phyloP scores from a whole-genome alignment of 2,113 vertebrate species.

The Phasianus colchicus region DNA sequence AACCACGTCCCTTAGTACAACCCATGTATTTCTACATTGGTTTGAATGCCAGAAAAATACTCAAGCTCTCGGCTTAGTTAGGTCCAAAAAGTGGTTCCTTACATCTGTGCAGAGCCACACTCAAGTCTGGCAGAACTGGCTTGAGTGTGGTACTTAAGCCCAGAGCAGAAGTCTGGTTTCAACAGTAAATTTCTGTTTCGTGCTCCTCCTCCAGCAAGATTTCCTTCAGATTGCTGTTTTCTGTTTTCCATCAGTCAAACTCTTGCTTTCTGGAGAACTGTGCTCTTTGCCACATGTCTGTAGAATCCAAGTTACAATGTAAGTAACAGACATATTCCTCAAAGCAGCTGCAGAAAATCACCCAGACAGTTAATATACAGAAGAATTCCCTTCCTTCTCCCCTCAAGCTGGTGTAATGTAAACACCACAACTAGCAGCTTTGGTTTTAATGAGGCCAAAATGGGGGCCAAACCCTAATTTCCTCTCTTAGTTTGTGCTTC shows the following conservation, averaged over 20 bases:
- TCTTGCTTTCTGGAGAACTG: slow-evolving; percentile 50
- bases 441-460: not conserved
- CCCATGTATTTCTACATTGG: not conserved
- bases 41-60: slow-evolving; percentile 24
- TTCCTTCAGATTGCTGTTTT: slow-evolving; percentile 47
- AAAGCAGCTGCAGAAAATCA: slow-evolving; percentile 72
- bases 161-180: slow-evolving; percentile 40
- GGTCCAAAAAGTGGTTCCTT: slow-evolving; percentile 4
- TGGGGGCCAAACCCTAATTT: not conserved
- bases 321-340: slow-evolving; percentile 60
- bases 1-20: no score
- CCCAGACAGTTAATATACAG: slow-evolving; percentile 58
- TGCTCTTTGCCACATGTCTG: slow-evolving; percentile 43
- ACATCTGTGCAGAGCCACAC: slow-evolving; percentile 15
- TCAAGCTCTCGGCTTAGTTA: not conserved
- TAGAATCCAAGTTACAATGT: slow-evolving; percentile 53
- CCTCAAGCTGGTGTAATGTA: slow-evolving; percentile 53
- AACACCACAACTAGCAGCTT: slow-evolving; percentile 30
- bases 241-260: slow-evolving; percentile 67
- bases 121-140: not conserved
- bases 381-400: slow-evolving; percentile 38
- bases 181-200: slow-evolving; percentile 37
- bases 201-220: slow-evolving; percentile 29
- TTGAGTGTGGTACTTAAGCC: not conserved
- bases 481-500: not conserved